Base-by-base conservation (phyloP, 2,888 invertebrate species). In the Anoplius nigerrimus region DNA sequence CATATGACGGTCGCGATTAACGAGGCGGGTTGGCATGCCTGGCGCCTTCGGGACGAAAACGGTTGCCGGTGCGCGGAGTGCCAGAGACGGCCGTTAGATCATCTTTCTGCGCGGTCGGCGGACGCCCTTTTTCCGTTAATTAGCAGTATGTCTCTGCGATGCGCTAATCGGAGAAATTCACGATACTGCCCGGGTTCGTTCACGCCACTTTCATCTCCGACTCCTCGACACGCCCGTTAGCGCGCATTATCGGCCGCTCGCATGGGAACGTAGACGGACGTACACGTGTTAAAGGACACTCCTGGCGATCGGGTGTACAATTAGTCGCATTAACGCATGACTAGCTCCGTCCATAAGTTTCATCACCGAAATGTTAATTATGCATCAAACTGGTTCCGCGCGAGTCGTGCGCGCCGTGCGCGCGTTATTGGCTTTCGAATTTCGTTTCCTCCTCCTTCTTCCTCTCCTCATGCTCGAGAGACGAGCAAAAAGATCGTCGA, bases 401-500 rank as follows among this genome's bases (percentile, higher is more conserved):
- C 56, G 69, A 76, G 21, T 21, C 52, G 21, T 57, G 54, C 45
- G 59, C 57, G 65, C 69, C 16, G 11, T 15, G 27, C 43, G 55
- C 58, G 54, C 45, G 34, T 34, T 52, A 64, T 54, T 77, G 66
- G 53, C 80, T 84, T 83, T 83, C 82, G 78, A 82, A 80, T 82
- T 78, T 80, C 74, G 72, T 75, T 80, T 78, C 71, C 78, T 69
- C 62, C 70, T 51, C 63, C 66, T 65, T 65, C n/a, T n/a, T n/a
- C n/a, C n/a, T n/a, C n/a, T n/a, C n/a, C n/a, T n/a, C n/a, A n/a
- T n/a, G n/a, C n/a, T n/a, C n/a, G n/a, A n/a, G n/a, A n/a, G n/a
- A n/a, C n/a, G n/a, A n/a, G n/a, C n/a, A n/a, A 48, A 48, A 62
- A 57, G 69, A 71, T 13, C 11, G 34, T 24, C 34, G 34, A 34